These are phyloP conservation scores for Heliconius hewitsoni DNA, from an alignment of 1,140 invertebrate genomes.

Conservation along the genomic window DNA sequence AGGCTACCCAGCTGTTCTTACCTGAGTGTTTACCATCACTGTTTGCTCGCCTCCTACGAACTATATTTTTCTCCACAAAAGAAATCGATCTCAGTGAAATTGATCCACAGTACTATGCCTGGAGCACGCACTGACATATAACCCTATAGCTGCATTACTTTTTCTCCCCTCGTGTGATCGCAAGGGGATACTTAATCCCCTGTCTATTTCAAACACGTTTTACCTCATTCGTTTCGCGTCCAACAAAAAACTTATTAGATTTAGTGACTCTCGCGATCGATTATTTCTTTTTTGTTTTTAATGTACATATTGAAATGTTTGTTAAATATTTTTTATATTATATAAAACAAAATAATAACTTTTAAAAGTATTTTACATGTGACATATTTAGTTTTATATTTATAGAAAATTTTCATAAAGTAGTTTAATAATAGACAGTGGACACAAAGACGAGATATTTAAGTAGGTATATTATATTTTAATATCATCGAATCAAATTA, in stretches of 20 bases:
- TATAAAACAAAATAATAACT: no score
- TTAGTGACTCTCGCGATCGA: slow-evolving; percentile 66
- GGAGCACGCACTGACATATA: slow-evolving; percentile 55
- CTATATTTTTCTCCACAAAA: slow-evolving; percentile 44
- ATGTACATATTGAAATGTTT: background rate
- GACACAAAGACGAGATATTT: background rate
- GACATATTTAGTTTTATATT: background rate
- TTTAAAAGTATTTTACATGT: no score
- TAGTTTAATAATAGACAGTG: background rate
- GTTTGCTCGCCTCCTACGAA: slow-evolving; percentile 37
- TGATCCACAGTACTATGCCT: slow-evolving; percentile 56
- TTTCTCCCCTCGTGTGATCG: slow-evolving; percentile 49
- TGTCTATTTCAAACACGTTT: slow-evolving; percentile 81
- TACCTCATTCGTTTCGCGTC: slow-evolving; percentile 77
- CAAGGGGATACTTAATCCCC: slow-evolving; percentile 78
- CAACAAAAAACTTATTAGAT: slow-evolving; percentile 79
- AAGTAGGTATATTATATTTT: background rate
- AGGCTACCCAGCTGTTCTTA: slow-evolving; percentile 38
- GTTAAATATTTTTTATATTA: background rate
- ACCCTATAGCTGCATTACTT: slow-evolving; percentile 44
- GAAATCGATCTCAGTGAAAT: slow-evolving; percentile 67
- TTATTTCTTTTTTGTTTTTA: slow-evolving; percentile 49
- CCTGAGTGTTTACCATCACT: slow-evolving; percentile 37
- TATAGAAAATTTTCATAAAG: background rate
- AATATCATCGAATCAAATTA: background rate